Conservation (phyloP, 2,888 invertebrate species). For the Notodonta ziczac region DNA sequence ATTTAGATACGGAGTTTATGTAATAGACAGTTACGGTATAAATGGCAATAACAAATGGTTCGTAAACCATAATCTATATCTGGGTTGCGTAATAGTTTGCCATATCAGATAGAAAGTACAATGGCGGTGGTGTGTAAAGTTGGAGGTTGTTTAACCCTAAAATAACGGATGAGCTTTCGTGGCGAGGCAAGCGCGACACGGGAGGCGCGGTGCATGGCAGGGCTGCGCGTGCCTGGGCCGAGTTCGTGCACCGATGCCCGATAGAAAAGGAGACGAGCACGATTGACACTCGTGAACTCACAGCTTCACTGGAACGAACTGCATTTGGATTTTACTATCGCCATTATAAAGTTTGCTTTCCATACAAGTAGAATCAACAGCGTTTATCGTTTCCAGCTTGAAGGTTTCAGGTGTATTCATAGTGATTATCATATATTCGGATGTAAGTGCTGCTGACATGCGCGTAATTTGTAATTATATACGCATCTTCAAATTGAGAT, state of each 20-base stretch:
- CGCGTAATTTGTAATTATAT: background rate
- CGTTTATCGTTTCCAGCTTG: background rate
- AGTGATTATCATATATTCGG: background rate
- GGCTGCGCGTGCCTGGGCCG: conserved; percentile 43
- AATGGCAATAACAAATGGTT: conserved; percentile 50
- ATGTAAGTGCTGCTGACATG: background rate
- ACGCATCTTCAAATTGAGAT: conserved; percentile 16
- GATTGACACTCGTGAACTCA: conserved; percentile 68
- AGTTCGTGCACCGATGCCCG: conserved; percentile 73
- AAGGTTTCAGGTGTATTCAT: background rate
- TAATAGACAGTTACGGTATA: conserved; percentile 47
- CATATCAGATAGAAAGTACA: conserved; percentile 79
- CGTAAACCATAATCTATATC: conserved; percentile 58
- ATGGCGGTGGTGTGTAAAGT: conserved; percentile 46
- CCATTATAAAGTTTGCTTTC: conserved; percentile 2
- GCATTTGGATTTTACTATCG: conserved; percentile 32
- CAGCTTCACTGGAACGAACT: conserved; percentile 51
- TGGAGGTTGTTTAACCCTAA: conserved; percentile 53
- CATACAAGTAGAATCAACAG: background rate
- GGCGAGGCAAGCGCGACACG: conserved; percentile 16
- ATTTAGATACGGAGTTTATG: conserved; percentile 50
- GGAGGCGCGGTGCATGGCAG: conserved; percentile 26
- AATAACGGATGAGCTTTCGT: conserved; percentile 51
- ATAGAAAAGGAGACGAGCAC: conserved; percentile 73
- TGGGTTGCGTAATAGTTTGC: conserved; percentile 61